A percentile compares a stretch with the other conserved stretches of the same genome.
phyloP scores from a whole-genome alignment of 2,113 vertebrate species.

The Gobiocypris rarus region DNA sequence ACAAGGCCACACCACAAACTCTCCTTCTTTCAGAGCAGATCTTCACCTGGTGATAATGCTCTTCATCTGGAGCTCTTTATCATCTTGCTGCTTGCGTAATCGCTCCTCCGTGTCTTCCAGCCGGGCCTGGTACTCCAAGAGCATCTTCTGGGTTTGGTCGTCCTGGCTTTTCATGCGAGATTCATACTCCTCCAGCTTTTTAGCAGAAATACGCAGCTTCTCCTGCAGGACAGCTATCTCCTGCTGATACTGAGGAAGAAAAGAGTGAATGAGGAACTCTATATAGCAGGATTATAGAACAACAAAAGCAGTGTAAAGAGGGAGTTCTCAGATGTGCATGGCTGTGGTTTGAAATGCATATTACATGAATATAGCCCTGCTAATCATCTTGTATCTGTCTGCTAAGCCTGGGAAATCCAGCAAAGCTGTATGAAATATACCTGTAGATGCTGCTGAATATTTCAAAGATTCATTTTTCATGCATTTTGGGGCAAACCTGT shows the following conservation, averaged over 20 bases:
- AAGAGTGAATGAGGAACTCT: background rate
- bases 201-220: conserved; percentile 87
- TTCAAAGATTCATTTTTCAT: background rate
- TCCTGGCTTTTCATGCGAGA: conserved; percentile 91
- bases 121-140: conserved; percentile 95
- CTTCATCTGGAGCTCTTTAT: conserved; percentile 99
- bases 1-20: background rate
- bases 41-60: conserved; percentile 96
- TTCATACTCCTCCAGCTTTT: conserved; percentile 95
- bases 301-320: conserved; percentile 4
- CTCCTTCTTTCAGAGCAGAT: background rate
- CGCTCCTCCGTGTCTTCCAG: conserved; percentile 94
- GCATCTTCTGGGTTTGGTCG: conserved; percentile 92
- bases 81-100: conserved; percentile 92
- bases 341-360: conserved; percentile 9
- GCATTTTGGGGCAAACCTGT: background rate
- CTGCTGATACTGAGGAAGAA: conserved; percentile 82
- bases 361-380: conserved; percentile 1
- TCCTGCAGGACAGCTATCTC: conserved; percentile 94
- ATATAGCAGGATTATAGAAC: background rate
- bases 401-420: conserved; percentile 3
- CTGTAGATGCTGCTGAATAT: background rate
- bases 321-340: background rate
- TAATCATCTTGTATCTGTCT: conserved; percentile 15
- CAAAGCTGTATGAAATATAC: conserved; percentile 12